Evolutionary conservation across 2,888 invertebrate genomes (phyloP), one percentile per base, ranked within the genome.

Genomic region (Seladonia tumulorum): DNA sequence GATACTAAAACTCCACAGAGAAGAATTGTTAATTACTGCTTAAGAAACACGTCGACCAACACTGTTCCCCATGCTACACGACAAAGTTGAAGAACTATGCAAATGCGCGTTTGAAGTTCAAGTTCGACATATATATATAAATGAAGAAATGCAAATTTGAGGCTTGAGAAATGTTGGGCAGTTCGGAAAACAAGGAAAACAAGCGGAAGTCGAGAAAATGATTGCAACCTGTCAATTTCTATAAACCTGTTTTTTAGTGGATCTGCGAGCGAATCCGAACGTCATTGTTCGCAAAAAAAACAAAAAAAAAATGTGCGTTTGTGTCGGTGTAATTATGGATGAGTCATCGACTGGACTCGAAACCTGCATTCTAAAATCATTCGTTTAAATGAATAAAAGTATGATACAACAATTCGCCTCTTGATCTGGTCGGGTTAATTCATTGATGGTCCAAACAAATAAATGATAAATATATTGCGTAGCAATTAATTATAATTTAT

Each of bases 221-320:
- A 71, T 71, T 71, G 70, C 70, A 7, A 16, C 45, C n/a, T 45
- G 72, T 72, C 72, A 8, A 18, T 72, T 16, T 72, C 72, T 29
- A 29, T 10, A 25, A 72, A 72, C 29, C 29, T 18, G 47, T 72
- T 47, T 72, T 25, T 71, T 47, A 47, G 16, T 2, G 25, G 72
- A 29, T 72, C 47, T 18, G 29, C 10, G 3, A 29, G 8, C 16
- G 45, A 72, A 47, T 18, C 72, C 25, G 25, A 72, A 47, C 25
- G 47, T 72, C 25, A 72, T 16, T 18, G 47, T 29, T 25, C 29
- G 42, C 14, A 25, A 72, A 72, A n/a, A n/a, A n/a, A n/a, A n/a
- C n/a, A n/a, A n/a, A n/a, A n/a, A n/a, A n/a, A 72, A 72, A 35
- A 66, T 66, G 66, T 18, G 35, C 35, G 66, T 66, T 35, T 18